Evolutionary conservation across 2,797 vertebrate species (phyloP).

Genomic region (Tenualosa ilisha): DNA sequence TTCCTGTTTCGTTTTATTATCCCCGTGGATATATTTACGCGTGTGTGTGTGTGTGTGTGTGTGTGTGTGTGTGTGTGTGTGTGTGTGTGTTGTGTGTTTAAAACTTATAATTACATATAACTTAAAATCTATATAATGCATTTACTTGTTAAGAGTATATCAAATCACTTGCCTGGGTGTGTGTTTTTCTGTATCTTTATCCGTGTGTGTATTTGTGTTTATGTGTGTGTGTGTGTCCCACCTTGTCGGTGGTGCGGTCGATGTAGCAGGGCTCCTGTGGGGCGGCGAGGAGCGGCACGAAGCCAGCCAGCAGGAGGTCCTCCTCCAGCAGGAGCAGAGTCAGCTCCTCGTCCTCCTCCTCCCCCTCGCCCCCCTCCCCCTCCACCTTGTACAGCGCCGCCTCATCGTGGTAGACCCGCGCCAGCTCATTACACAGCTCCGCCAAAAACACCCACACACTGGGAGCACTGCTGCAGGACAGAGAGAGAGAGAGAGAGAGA

Average conservation of each 20-base stretch:
- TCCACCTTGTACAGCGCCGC: slow-evolving; percentile 89
- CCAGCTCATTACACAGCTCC: slow-evolving; percentile 91
- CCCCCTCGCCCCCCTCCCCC: slow-evolving; percentile 80
- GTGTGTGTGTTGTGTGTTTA: neutral
- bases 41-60: neutral
- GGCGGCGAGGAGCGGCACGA: slow-evolving; percentile 77
- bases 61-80: too few relatives aligned
- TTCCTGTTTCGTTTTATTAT: too few relatives aligned
- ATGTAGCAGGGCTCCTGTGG: slow-evolving; percentile 98
- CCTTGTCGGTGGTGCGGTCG: slow-evolving; percentile 88
- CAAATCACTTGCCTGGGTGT: neutral
- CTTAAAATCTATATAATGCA: neutral
- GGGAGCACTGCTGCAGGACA: slow-evolving; percentile 76
- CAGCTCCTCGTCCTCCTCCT: slow-evolving; percentile 87
- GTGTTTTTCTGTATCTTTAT: too few relatives aligned
- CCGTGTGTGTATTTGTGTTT: slow-evolving; percentile 34
- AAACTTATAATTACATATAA: too few relatives aligned
- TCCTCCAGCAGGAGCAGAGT: slow-evolving; percentile 76
- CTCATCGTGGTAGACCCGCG: slow-evolving; percentile 90
- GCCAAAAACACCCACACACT: slow-evolving; percentile 93
- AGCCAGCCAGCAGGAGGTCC: slow-evolving; percentile 77
- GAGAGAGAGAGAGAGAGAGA: too few relatives aligned
- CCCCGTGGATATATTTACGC: neutral
- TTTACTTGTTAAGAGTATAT: neutral
- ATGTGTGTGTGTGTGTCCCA: slow-evolving; percentile 64